A percentile compares a stretch with the other conserved stretches of the same genome.
These are phyloP conservation scores for Scolopax rusticola DNA, from an alignment of 2,797 vertebrate genomes.

Conservation along the genomic window DNA sequence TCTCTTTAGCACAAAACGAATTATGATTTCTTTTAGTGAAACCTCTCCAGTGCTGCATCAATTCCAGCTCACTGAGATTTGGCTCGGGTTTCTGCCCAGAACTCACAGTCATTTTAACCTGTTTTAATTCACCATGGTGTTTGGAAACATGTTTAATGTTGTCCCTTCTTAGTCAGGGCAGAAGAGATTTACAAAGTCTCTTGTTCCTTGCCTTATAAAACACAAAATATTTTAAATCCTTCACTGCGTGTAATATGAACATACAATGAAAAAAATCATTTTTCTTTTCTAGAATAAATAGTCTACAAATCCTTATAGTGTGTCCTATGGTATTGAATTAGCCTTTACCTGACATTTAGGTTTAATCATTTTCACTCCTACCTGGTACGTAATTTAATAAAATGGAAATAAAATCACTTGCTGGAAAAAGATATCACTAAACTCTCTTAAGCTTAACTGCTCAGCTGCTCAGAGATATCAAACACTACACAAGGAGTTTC, in stretches of 20 bases:
- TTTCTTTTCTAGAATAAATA: constrained; percentile 45
- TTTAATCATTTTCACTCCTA: constrained; percentile 57
- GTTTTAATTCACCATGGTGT: background rate
- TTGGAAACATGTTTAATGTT: background rate
- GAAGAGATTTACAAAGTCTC: background rate
- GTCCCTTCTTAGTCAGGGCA: background rate
- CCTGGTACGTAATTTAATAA: constrained; percentile 68
- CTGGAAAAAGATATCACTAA: constrained; percentile 12
- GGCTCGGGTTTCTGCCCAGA: background rate
- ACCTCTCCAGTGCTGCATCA: fast-evolving
- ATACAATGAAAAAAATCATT: constrained; percentile 26
- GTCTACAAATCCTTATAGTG: background rate
- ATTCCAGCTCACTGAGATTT: background rate
- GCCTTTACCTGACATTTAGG: constrained; percentile 71
- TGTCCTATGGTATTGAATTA: constrained; percentile 60
- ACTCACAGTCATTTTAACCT: background rate
- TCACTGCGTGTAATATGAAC: background rate
- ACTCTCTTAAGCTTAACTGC: constrained; percentile 17
- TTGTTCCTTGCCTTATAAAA: constrained; percentile 5
- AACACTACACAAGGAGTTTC: background rate
- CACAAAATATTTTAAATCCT: background rate
- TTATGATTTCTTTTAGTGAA: background rate
- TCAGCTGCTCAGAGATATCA: background rate
- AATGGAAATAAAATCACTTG: constrained; percentile 54
- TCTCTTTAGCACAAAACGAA: background rate